Percentiles rank a stretch among this genome's conserved stretches.
phyloP scores from a whole-genome alignment of 2,888 invertebrate species.

The Pachydiplax longipennis region DNA sequence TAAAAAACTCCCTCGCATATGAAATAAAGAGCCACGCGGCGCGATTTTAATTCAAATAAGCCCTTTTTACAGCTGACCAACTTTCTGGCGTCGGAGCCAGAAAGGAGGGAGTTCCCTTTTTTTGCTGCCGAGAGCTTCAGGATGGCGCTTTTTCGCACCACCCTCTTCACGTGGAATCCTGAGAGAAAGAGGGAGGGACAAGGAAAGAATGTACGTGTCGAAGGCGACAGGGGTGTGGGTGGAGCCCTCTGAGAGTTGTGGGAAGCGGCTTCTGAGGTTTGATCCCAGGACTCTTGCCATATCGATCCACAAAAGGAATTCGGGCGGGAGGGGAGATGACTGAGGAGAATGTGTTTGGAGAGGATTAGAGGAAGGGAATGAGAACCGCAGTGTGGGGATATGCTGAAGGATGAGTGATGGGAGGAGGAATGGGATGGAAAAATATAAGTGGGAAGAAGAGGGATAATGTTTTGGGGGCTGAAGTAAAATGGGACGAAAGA shows the following conservation, averaged over 20 bases:
- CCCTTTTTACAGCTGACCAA: background rate
- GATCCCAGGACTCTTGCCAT: constrained; percentile 12
- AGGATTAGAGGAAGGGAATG: background rate
- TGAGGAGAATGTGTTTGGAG: background rate
- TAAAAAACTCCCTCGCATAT: background rate
- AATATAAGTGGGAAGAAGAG: background rate
- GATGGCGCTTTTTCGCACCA: background rate
- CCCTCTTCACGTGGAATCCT: background rate
- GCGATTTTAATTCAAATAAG: background rate
- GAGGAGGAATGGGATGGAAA: background rate
- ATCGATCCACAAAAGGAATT: background rate
- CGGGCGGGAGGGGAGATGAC: background rate
- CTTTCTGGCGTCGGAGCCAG: background rate
- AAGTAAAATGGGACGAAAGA: background rate
- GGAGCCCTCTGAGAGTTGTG: background rate
- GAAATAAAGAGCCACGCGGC: background rate
- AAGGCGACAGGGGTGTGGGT: background rate
- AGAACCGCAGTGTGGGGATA: background rate
- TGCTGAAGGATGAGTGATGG: background rate
- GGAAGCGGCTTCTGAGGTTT: constrained; percentile 24
- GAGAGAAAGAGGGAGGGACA: background rate
- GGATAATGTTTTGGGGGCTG: background rate
- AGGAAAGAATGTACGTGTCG: background rate
- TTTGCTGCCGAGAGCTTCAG: background rate
- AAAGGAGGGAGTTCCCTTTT: background rate